phyloP scores from a whole-genome alignment of 2,113 vertebrate species.

The Pardalotus punctatus region DNA sequence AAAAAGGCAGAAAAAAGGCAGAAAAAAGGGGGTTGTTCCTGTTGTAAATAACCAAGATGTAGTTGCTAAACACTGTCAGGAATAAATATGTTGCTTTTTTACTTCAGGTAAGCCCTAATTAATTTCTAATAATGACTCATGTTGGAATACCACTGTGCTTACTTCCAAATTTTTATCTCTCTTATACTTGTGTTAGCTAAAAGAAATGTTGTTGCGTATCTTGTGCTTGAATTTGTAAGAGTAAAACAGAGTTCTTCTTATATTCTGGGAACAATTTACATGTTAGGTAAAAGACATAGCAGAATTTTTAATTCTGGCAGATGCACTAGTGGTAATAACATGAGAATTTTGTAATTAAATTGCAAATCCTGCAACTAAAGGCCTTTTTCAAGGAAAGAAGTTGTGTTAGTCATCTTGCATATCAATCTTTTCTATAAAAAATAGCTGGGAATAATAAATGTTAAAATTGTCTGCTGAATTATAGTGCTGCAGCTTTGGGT shows the following conservation, averaged over 20 bases:
- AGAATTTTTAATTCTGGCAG: conserved; percentile 39
- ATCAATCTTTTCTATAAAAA: not conserved
- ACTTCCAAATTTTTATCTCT: conserved; percentile 41
- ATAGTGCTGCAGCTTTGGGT: not conserved
- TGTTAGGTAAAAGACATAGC: not conserved
- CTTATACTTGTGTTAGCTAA: conserved; percentile 43
- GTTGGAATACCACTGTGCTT: conserved; percentile 15
- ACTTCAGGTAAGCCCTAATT: conserved; percentile 6
- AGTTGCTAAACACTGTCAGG: not conserved
- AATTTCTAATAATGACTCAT: conserved; percentile 49
- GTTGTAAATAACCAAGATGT: not conserved
- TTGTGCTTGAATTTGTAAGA: conserved; percentile 37
- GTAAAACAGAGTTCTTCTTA: conserved; percentile 35
- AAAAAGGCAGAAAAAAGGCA: not conserved
- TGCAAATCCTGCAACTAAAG: not conserved
- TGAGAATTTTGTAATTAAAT: not conserved
- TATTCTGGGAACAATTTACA: conserved; percentile 13
- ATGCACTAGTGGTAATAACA: not conserved
- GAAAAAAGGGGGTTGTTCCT: not conserved
- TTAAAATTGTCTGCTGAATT: not conserved
- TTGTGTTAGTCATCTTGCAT: not conserved
- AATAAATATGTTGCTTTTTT: conserved; percentile 20
- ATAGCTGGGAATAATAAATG: not conserved
- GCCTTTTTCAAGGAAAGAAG: not conserved
- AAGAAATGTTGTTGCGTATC: not conserved